Evolutionary conservation across 2,797 vertebrate species (phyloP), one percentile per base, ranked within the genome.

Genomic region (Basileuterus tristriatus): DNA sequence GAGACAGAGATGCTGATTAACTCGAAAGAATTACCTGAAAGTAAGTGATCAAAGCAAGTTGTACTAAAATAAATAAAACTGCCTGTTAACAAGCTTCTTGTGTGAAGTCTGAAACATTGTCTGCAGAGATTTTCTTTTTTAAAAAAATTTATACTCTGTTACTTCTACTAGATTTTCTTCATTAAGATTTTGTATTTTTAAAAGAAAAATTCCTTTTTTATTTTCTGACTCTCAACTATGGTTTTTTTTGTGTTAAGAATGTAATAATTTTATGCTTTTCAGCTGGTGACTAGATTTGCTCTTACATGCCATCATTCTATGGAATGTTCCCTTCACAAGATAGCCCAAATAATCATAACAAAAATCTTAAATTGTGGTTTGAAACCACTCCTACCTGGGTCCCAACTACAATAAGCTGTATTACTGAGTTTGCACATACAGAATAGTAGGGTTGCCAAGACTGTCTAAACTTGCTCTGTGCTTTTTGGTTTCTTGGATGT

Each of bases 1-100:
- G 41, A 85, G 52, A 67, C 3, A 64, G 29, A 84, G 36, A 58
- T 41, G n/a, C 47, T 81, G 46, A 91, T 79, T 70, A 92, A 67
- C 26, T 74, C 41, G 52, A 82, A 92, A 55, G 89, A 89, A 89
- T 87, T 58, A 50, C 20, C 36, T 91, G 43, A 79, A 87, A 86
- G 58, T n/a, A 77, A 69, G 39, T 50, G 11, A 86, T 79, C 22
- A 95, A 94, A 91, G 43, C 47, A 59, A 86, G 23, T 21, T 71
- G 15, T 69, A 71, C 36, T 84, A 43, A 74, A 83, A n/a, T 21
- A 80, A 67, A 95, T 74, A 47, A 85, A 95, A 46, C 26, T 78
- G 34, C 36, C 17, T 83, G 22, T 67, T 91, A 55, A 74, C 17
- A 64, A 79, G n/a, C 16, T 87, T 39, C n/a, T 65, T 79, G 9